Evolutionary conservation across 2,888 invertebrate species (phyloP), one percentile per base, ranked within the genome.

Genomic region (Campoplex nolae): DNA sequence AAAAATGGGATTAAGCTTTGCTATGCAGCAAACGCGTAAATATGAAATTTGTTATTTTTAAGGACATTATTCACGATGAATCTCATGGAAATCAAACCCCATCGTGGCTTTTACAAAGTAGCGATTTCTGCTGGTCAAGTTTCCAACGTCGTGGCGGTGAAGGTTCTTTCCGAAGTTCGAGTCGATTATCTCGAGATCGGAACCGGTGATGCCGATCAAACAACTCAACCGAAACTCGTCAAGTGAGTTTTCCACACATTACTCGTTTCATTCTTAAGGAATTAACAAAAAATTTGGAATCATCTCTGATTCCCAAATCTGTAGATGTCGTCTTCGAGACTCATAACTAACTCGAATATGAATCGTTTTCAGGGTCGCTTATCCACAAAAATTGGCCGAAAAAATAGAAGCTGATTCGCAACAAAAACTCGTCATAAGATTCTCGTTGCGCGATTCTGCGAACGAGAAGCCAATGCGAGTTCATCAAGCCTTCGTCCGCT

Each of bases 191-290:
- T 98, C 73, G 98, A 99, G 94, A 95, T 99, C 73, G 98, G 98
- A 6, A 96, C 99, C 32, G 97, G 97, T 3, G 99, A 99, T 94
- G 97, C 98, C 7, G 99, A 99, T 94, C 98, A 98, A 88, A 97
- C 97, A 3, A 97, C 98, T 38, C 97, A 97, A 82, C 97, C 98
- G 0, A 97, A 97, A 93, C 95, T 98, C 82, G 96, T 95, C 84
- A 95, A 95, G 96, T 96, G 93, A 94, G 94, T 89, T 32, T 32
- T 65, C 83, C 73, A 16, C 62, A 70, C 58, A 76, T 28, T 16
- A 35, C 9, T 35, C 7, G 4, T 42, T 65, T 38, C 16, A 18
- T 58, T 58, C 11, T 3, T n/a, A 6, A 23, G 6, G 3, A 58
- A 28, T 23, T 0, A 28, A 58, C 28, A 3, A 28, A 23, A 18